Conservation (phyloP, 1,140 invertebrate genomes). For the Drosophila azteca region DNA sequence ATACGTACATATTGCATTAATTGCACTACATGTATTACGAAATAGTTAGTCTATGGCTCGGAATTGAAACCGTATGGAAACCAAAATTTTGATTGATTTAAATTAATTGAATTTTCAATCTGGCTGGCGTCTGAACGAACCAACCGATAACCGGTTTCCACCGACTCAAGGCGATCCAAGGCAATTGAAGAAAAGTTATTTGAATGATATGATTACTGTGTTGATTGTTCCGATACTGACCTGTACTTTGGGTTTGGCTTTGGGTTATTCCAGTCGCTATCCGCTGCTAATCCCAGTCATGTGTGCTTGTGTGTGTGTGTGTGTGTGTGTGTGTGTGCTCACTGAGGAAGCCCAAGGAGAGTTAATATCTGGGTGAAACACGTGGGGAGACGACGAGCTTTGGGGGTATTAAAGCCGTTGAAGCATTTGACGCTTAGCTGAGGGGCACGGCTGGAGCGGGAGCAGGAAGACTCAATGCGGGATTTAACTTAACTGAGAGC, state of each 20-base stretch:
- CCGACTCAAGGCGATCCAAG: conserved; percentile 23
- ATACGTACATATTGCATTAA: neutral
- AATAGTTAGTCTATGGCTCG: conserved; percentile 13
- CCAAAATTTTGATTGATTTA: conserved; percentile 56
- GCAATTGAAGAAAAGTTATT: conserved; percentile 38
- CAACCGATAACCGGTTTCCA: conserved; percentile 36
- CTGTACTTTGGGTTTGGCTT: conserved; percentile 36
- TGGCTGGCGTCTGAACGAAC: conserved; percentile 1
- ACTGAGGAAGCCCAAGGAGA: conserved; percentile 1
- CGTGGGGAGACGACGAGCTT: conserved; percentile 16
- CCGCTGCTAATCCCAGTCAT: conserved; percentile 53
- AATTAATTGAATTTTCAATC: conserved; percentile 70
- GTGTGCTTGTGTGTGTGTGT: conserved; percentile 3
- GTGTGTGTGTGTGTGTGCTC: too few species aligned
- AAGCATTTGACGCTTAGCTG: too few species aligned
- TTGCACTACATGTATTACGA: conserved; percentile 4
- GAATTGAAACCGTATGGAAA: conserved; percentile 22
- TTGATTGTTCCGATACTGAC: conserved; percentile 50
- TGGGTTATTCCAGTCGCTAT: conserved; percentile 43
- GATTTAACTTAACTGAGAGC: conserved; percentile 53
- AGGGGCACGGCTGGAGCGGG: too few species aligned
- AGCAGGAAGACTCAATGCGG: neutral
- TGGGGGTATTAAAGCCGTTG: conserved; percentile 27
- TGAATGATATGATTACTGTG: conserved; percentile 10
- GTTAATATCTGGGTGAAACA: conserved; percentile 14